These are phyloP conservation scores for Budorcas taxicolor DNA, from an alignment of 2,113 vertebrate genomes.

Conservation along the genomic window DNA sequence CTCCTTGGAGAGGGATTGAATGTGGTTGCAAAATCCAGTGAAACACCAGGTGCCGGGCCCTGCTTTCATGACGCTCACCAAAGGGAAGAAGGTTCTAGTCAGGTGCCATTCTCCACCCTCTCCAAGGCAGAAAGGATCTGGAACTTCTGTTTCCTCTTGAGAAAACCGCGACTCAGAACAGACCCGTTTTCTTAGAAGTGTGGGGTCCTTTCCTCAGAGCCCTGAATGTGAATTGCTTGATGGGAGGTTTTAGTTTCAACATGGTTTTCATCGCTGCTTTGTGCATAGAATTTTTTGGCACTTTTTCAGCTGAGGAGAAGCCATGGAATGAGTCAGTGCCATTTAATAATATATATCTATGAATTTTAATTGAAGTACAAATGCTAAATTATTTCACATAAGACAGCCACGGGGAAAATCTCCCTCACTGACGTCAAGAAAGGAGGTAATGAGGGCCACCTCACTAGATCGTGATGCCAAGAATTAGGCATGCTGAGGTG, in stretches of 20 bases:
- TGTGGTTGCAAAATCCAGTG: neutral
- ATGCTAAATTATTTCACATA: conserved; percentile 62
- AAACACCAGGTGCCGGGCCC: accelerated
- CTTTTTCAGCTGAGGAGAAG: conserved; percentile 29
- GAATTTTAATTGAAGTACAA: conserved; percentile 69
- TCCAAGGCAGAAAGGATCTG: neutral
- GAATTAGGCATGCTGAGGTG: neutral
- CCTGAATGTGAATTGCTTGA: neutral
- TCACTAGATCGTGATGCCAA: conserved; percentile 11
- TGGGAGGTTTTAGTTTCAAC: neutral
- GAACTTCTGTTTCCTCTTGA: neutral
- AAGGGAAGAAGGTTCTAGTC: neutral
- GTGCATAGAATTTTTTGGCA: conserved; percentile 12
- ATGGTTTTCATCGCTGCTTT: neutral
- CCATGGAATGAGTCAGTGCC: conserved; percentile 54
- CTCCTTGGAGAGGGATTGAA: neutral
- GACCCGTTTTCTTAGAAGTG: neutral
- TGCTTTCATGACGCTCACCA: neutral
- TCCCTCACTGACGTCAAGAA: conserved; percentile 60
- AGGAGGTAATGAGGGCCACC: conserved; percentile 31
- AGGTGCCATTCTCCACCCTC: neutral
- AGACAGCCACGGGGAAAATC: conserved; percentile 56
- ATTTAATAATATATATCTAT: conserved; percentile 54
- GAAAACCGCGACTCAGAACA: neutral
- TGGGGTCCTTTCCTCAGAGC: neutral